Evolutionary conservation across 2,888 invertebrate species (phyloP).

Genomic region (Mythimna loreyi): DNA sequence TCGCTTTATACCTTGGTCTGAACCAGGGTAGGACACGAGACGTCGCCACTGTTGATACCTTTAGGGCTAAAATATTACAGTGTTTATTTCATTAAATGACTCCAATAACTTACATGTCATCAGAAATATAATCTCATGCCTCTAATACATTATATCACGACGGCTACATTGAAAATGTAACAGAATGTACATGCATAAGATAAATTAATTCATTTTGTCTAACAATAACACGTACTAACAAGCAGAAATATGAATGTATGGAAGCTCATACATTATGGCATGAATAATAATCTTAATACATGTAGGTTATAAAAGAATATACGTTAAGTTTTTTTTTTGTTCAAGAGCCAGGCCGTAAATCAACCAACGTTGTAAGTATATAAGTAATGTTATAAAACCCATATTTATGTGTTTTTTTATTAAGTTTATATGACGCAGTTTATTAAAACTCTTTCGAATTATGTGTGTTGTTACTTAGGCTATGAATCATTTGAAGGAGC

Average conservation of each 20-base stretch:
- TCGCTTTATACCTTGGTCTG: too few species aligned
- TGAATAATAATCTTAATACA: slow-evolving; percentile 57
- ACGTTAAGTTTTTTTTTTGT: slow-evolving; percentile 37
- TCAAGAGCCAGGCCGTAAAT: slow-evolving; percentile 46
- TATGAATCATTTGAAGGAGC: slow-evolving; percentile 16
- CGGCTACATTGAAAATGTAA: slow-evolving; percentile 10
- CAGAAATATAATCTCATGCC: neutral
- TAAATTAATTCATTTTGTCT: slow-evolving; percentile 39
- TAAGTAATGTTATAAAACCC: slow-evolving; percentile 51
- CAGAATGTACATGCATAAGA: slow-evolving; percentile 3
- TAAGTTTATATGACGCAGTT: slow-evolving; percentile 10
- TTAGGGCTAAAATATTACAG: neutral
- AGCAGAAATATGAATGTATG: slow-evolving; percentile 44
- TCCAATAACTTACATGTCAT: neutral
- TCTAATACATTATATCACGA: neutral
- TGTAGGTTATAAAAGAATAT: slow-evolving; percentile 54
- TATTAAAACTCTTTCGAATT: slow-evolving; percentile 32
- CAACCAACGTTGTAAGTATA: slow-evolving; percentile 34
- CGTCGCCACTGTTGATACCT: too few species aligned
- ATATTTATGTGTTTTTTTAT: slow-evolving; percentile 38
- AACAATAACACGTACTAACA: slow-evolving; percentile 47
- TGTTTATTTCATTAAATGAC: neutral
- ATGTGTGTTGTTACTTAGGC: slow-evolving; percentile 26
- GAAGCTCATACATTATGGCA: slow-evolving; percentile 43
- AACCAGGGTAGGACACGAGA: too few species aligned